phyloP scores from a whole-genome alignment of 2,113 vertebrate genomes.

The Peromyscus polionotus region DNA sequence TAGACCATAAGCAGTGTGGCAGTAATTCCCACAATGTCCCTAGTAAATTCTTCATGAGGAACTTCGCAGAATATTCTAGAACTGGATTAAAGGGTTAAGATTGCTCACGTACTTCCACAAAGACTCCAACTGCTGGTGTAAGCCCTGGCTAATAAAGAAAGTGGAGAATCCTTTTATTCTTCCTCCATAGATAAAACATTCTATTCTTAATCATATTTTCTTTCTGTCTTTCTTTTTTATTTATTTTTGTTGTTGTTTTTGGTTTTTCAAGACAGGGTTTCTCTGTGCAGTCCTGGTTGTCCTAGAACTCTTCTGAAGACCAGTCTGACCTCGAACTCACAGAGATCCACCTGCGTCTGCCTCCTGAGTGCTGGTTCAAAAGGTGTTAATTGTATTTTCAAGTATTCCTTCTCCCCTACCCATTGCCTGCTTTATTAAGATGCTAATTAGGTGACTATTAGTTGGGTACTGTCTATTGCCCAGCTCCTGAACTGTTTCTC shows the following conservation, averaged over 20 bases:
- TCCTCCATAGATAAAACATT: not conserved
- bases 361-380: not conserved
- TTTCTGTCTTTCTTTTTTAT: too few relatives aligned
- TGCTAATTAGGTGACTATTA: not conserved
- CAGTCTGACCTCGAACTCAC: not conserved
- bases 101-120: not conserved
- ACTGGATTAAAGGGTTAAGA: not conserved
- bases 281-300: not conserved
- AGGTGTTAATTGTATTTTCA: not conserved
- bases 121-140: not conserved
- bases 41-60: not conserved
- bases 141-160: not conserved
- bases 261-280: not conserved
- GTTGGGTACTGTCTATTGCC: not conserved
- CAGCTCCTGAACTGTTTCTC: not conserved
- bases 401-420: not conserved
- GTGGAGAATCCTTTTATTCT: not conserved
- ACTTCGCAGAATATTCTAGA: not conserved
- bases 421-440: not conserved
- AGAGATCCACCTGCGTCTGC: not conserved
- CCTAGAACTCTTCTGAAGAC: not conserved
- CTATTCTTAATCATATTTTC: not conserved
- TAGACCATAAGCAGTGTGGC: not conserved
- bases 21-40: not conserved
- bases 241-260: not conserved